Evolutionary conservation across 2,113 vertebrate species (phyloP), one percentile per base, ranked within the genome.

Genomic region (Cariama cristata): DNA sequence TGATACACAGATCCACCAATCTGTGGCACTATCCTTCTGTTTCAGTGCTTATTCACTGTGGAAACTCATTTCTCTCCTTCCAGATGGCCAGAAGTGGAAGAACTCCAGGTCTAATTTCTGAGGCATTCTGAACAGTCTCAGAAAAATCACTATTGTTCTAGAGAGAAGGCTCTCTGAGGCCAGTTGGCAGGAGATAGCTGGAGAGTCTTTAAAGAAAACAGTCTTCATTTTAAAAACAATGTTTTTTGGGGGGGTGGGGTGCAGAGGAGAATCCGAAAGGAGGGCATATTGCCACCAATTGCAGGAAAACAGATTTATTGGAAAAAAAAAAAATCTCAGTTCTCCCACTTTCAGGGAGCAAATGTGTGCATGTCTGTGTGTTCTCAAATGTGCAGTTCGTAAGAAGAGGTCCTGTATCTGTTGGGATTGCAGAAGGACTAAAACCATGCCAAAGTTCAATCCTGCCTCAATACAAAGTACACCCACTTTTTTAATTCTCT

Each of bases 41-140:
- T 91, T 63, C 77, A 59, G 42, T 23, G 19, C 93, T 91, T 87
- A 26, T 55, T 88, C 88, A 68, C 84, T 0, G 1, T 91, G 85
- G 80, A 96, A 88, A 89, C 74, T 96, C 93, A 55, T 95, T 97
- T 96, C 91, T 93, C 66, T 94, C 71, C 89, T 93, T 97, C 96
- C 97, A 97, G 96, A 97, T 97, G 96, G 96, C 86, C 95, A 90
- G 84, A 96, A 91, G 94, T 97, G 96, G 96, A 97, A 91, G 84
- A 90, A 93, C 71, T 95, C 97, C 96, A 97, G 89, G 91, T 96
- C 89, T 96, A 76, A 96, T 97, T 97, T 97, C 86, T 96, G 80
- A 97, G 93, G 77, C 91, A 12, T 83, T 93, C 93, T 68, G 69
- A 95, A 93, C 87, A 85, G 87, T 55, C 96, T 93, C 93, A 93